phyloP scores from a whole-genome alignment of 2,113 vertebrate genomes.

The Perca flavescens region DNA sequence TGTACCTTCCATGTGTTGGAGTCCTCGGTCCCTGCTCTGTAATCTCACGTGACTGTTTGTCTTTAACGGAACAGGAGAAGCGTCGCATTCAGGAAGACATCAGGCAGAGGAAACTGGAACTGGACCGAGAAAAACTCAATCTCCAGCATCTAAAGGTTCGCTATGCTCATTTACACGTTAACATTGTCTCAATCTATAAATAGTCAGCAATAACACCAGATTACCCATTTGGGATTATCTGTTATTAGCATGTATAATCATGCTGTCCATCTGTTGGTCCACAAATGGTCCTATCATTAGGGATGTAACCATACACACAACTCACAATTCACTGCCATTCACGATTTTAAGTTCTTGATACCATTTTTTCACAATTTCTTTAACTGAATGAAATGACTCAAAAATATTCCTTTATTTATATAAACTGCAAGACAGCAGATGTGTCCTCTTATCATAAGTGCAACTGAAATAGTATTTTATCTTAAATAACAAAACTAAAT shows the following conservation, averaged over 20 bases:
- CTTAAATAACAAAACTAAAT: too few species aligned
- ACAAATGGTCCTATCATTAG: background rate
- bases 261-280: constrained; percentile 7
- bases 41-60: background rate
- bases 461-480: too few species aligned
- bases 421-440: too few species aligned
- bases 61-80: constrained; percentile 54
- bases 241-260: constrained; percentile 1
- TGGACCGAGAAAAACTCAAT: constrained; percentile 69
- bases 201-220: background rate
- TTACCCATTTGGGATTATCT: background rate
- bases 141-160: constrained; percentile 69
- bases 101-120: constrained; percentile 63
- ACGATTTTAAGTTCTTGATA: too few species aligned
- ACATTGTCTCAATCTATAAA: background rate
- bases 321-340: too few species aligned
- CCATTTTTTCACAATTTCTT: too few species aligned
- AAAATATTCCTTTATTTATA: too few species aligned
- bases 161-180: background rate
- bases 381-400: too few species aligned
- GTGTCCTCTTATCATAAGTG: too few species aligned
- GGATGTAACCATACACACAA: too few species aligned
- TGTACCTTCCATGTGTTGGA: background rate
- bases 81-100: constrained; percentile 67
- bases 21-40: background rate